These are phyloP conservation scores for Piscicola geometra DNA, from an alignment of 2,888 invertebrate species.

Conservation along the genomic window DNA sequence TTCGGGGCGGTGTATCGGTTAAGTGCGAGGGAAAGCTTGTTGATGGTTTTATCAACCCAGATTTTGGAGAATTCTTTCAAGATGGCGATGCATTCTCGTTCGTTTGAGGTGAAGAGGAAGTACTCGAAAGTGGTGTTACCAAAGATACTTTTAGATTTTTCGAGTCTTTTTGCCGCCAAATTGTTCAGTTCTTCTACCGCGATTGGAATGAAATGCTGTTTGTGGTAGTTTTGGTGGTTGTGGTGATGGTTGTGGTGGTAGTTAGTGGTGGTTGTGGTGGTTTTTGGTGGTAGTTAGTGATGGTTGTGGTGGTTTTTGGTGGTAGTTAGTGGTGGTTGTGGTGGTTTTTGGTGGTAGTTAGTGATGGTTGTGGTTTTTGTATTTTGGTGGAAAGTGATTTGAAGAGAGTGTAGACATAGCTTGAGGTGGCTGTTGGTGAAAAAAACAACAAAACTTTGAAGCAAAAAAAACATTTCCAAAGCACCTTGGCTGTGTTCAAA, in stretches of 20 bases:
- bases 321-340: no score
- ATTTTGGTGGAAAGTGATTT: no score
- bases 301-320: no score
- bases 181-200: neutral
- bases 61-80: neutral
- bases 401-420: neutral
- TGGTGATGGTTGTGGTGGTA: no score
- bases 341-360: no score
- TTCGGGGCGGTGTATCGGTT: neutral
- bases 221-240: no score
- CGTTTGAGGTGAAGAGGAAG: neutral
- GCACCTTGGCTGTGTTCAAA: conserved; percentile 10
- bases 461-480: no score
- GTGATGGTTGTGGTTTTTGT: neutral
- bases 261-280: no score
- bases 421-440: no score
- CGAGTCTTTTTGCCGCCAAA: no score
- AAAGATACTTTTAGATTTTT: neutral
- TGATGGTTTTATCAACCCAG: neutral
- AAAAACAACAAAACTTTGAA: neutral
- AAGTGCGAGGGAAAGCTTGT: neutral
- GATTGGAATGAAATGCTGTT: neutral
- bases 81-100: neutral
- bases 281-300: no score
- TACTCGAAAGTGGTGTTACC: neutral